A percentile compares a stretch with the other conserved stretches of the same genome.
phyloP scores from a whole-genome alignment of 2,888 invertebrate genomes.

The Smittia aterrima region DNA sequence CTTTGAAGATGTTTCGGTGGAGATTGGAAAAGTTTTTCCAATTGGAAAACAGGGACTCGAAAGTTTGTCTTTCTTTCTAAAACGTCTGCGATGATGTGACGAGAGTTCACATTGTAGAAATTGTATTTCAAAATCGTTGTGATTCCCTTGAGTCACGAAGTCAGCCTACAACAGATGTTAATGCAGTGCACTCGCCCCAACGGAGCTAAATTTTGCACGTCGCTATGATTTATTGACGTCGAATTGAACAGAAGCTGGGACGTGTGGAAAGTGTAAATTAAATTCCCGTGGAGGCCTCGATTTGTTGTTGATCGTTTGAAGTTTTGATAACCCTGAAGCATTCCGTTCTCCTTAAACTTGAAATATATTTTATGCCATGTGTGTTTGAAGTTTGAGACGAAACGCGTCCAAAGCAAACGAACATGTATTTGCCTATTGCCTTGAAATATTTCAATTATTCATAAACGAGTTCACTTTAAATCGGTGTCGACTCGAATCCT shows the following conservation, averaged over 20 bases:
- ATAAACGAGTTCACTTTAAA: too few species aligned
- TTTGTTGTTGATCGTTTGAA: too few species aligned
- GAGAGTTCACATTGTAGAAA: neutral
- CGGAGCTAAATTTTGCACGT: slow-evolving; percentile 2
- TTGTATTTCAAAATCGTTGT: too few species aligned
- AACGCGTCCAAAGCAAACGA: too few species aligned
- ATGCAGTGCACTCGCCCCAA: slow-evolving; percentile 1
- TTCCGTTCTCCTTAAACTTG: too few species aligned
- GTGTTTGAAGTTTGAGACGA: too few species aligned
- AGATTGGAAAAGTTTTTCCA: slow-evolving; percentile 31
- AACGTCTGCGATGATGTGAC: neutral
- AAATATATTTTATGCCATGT: too few species aligned
- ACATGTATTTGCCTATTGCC: too few species aligned
- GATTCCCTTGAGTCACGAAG: neutral
- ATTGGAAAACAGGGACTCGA: neutral
- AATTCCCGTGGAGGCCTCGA: neutral
- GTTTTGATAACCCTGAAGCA: too few species aligned
- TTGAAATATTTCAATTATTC: too few species aligned
- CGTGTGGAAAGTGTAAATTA: neutral
- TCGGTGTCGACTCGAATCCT: too few species aligned
- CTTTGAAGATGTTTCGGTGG: neutral
- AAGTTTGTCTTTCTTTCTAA: neutral
- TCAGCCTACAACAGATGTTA: neutral
- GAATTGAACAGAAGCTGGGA: neutral
- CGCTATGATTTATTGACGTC: neutral